Percentiles rank a stretch among this genome's conserved stretches.
Conservation (phyloP, 2,888 invertebrate genomes). For the Cloeon dipterum region DNA sequence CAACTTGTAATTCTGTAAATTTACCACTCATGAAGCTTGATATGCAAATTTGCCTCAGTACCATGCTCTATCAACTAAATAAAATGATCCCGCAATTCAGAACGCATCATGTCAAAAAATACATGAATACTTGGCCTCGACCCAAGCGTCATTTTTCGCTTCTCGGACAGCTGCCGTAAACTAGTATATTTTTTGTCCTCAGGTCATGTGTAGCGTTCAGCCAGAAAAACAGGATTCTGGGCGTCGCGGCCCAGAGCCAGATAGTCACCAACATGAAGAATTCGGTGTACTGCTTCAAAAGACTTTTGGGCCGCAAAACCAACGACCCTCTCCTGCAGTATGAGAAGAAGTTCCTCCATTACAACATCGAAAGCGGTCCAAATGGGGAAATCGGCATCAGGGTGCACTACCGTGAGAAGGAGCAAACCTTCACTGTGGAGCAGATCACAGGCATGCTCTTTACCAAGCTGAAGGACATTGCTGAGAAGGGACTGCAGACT, state of each 20-base stretch:
- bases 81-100: too few species aligned
- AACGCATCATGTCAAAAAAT: too few species aligned
- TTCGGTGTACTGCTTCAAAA: conserved; percentile 83
- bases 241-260: conserved; percentile 92
- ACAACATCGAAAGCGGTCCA: conserved; percentile 44
- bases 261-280: conserved; percentile 94
- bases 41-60: too few species aligned
- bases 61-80: too few species aligned
- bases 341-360: conserved; percentile 60
- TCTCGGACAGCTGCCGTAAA: too few species aligned
- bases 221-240: conserved; percentile 75
- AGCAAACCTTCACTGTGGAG: conserved; percentile 67
- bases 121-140: too few species aligned
- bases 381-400: conserved; percentile 71
- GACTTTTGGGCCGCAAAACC: conserved; percentile 73
- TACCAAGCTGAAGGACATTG: conserved; percentile 85
- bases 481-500: conserved; percentile 65
- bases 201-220: conserved; percentile 94
- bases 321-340: conserved; percentile 70
- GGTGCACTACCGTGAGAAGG: conserved; percentile 65
- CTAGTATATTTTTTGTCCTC: too few species aligned
- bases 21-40: too few species aligned
- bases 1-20: too few species aligned
- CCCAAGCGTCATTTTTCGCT: too few species aligned
- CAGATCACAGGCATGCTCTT: conserved; percentile 93